phyloP scores from a whole-genome alignment of 2,888 invertebrate species.

The Euspilapteryx auroguttella region DNA sequence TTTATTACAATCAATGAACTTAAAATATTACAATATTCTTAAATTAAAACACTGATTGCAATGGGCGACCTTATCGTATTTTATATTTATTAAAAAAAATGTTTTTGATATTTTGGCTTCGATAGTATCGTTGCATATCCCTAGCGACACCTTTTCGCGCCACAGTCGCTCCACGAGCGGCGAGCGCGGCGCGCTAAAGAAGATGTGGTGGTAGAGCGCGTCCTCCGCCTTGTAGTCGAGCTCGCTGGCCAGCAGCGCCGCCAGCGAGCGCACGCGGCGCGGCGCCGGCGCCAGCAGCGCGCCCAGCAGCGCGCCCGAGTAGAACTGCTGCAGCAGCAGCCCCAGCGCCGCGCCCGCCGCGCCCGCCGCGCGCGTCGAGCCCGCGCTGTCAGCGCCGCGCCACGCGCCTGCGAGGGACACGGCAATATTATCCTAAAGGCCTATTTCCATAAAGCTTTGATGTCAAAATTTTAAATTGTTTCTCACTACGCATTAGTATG shows the following conservation, averaged over 20 bases:
- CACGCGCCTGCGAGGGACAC: neutral
- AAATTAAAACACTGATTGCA: too few relatives aligned
- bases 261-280: conserved; percentile 4
- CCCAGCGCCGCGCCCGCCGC: neutral
- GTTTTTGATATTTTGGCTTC: too few relatives aligned
- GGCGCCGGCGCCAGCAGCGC: conserved; percentile 11
- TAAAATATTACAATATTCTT: too few relatives aligned
- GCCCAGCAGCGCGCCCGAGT: conserved; percentile 27
- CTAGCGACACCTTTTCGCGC: too few relatives aligned
- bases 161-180: too few relatives aligned
- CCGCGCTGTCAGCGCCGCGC: neutral
- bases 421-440: neutral
- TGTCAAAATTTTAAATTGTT: too few relatives aligned
- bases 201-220: conserved; percentile 1
- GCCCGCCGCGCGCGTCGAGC: neutral
- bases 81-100: too few relatives aligned
- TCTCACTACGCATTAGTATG: too few relatives aligned
- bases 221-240: conserved; percentile 2
- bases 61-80: too few relatives aligned
- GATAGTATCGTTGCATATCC: too few relatives aligned
- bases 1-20: too few relatives aligned
- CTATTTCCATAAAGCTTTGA: neutral
- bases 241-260: conserved; percentile 1
- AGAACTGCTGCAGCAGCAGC: conserved; percentile 3
- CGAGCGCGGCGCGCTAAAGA: too few relatives aligned